Evolutionary conservation across 1,140 invertebrate species (phyloP), one percentile per base, ranked within the genome.

Genomic region (Drosophila teissieri): DNA sequence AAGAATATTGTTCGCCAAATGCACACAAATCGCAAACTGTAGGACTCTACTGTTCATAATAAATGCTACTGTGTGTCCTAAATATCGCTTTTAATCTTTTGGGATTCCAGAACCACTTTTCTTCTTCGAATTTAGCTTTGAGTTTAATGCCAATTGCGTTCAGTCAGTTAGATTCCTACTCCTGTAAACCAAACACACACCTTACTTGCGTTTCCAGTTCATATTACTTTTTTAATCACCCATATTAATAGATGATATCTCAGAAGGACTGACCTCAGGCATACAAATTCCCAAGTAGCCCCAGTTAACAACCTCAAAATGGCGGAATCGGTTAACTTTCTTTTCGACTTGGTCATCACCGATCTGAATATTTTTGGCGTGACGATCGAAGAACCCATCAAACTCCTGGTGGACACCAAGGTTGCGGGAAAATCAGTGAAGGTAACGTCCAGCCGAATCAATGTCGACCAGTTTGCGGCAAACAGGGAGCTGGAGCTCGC

Each of bases 391-490:
- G 27, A 86, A 3, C 58, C 65, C 0, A 1, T n/a, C 1, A 5
- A 42, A 0, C 8, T 75, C 0, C 0, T 11, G 2, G 70, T 72
- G 0, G 34, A 31, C 3, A 17, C 68, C 0, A 75, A 34, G 7
- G 40, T 82, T 4, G 42, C 49, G 12, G 40, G n/a, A 1, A 15
- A 22, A 0, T 14, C 24, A 0, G 0, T 80, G 4, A 36, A 24
- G 1, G 40, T 84, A 3, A 80, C 65, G 1, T 7, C 64, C 6
- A 85, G 82, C 39, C 61, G 83, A 11, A 56, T 89, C 0, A 89
- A 89, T 55, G 84, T 89, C 0, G 37, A 7, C 1, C 76, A 67
- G 1, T 84, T 89, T 12, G 45, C 11, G 27, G 24, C 45, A 15
- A 64, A 51, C 27, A 46, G 46, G 12, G 64, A 68, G 15, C 7